Base-by-base conservation (phyloP, 2,888 invertebrate species). In the Andricus quercusramuli region DNA sequence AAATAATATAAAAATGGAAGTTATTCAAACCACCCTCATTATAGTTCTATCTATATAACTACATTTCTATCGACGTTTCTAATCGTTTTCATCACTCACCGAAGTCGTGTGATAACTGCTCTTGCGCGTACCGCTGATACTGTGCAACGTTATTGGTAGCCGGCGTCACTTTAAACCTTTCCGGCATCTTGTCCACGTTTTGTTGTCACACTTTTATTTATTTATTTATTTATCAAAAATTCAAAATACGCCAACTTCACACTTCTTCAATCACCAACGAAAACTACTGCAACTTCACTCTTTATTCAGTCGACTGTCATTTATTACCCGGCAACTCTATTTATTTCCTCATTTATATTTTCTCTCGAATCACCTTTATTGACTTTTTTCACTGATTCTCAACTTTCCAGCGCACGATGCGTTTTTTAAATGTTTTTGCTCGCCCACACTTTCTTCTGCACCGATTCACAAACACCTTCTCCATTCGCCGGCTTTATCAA, bases 141-240 rank as follows among this genome's bases (percentile, higher is more conserved):
- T 85, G 85, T 20, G 74, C n/a, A 29, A 74, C 29, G 25, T 80
- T 79, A 44, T 80, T 79, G 56, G 87, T 81, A 62, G 91, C 88
- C 86, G 90, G 91, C 81, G 91, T 91, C 78, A 91, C 91, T 84
- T 87, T 88, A 83, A 91, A 91, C 44, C 91, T 87, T 80, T 91
- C 91, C 85, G 89, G 88, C 88, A 90, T 89, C 25, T 74, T 74
- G 74, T 29, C 22, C 41, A 68, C 15, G 22, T 44, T 68, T 67
- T 20, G 51, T 51, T 25, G 1, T 15, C 47, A 37, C 11, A 47
- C 44, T 15, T 15, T 47, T 47, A 9, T 13, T 15, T 70, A 51
- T 25, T 29, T 29, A 15, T 44, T 4, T 6, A 51, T 25, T 1
- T n/a, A n/a, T n/a, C n/a, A 3, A 47, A 25, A 22, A 25, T 44